phyloP scores from a whole-genome alignment of 1,140 invertebrate genomes.

The Vanessa atalanta region DNA sequence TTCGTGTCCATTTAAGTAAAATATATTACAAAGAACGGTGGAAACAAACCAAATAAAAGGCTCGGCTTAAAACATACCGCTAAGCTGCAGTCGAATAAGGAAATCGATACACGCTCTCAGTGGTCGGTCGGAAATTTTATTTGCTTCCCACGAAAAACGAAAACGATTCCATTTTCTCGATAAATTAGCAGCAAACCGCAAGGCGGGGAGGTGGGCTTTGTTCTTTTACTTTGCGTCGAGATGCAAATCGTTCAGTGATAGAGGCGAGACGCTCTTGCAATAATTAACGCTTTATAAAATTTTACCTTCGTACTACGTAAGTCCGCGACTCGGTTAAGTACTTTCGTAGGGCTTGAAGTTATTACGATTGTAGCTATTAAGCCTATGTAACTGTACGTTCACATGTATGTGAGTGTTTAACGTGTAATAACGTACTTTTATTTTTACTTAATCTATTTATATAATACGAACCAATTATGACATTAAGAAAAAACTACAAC shows the following conservation, averaged over 20 bases:
- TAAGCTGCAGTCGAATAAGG: conserved; percentile 3
- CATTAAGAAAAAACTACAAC: no score
- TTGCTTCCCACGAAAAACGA: conserved; percentile 19
- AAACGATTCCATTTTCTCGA: conserved; percentile 25
- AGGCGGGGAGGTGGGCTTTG: conserved; percentile 9
- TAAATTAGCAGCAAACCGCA: conserved; percentile 33
- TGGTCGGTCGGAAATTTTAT: conserved; percentile 12
- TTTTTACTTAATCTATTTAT: no score
- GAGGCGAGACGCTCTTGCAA: background rate
- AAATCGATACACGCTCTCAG: conserved; percentile 15
- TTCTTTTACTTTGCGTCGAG: conserved; percentile 8
- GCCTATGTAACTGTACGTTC: no score
- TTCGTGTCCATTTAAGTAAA: background rate
- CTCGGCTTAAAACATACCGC: background rate
- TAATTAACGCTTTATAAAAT: background rate
- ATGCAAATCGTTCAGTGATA: background rate
- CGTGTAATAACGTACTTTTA: no score
- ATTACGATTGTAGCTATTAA: no score
- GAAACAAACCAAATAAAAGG: background rate
- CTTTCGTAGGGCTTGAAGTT: no score
- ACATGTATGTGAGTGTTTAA: no score
- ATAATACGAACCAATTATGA: no score
- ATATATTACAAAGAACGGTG: background rate
- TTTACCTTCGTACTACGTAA: background rate
- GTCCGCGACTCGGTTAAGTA: no score